These are phyloP conservation scores for Sycophila texana DNA, from an alignment of 2,888 invertebrate genomes.

Conservation along the genomic window DNA sequence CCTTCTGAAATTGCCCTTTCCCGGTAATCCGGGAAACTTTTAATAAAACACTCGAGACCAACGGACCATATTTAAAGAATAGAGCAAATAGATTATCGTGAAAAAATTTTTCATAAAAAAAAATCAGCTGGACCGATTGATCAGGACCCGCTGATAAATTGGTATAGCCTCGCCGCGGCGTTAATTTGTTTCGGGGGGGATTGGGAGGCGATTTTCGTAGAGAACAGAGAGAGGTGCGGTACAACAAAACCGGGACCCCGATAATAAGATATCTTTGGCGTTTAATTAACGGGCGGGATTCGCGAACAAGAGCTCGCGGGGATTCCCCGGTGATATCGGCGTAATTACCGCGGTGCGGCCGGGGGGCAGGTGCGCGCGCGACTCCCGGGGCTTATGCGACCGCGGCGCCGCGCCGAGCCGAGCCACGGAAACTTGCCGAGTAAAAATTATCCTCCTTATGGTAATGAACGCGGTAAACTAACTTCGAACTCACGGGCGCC, in stretches of 20 bases:
- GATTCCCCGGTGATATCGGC: constrained; percentile 46
- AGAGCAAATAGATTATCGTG: no score
- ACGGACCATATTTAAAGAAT: no score
- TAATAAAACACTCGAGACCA: no score
- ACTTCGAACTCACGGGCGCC: constrained; percentile 34
- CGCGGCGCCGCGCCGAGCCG: constrained; percentile 7
- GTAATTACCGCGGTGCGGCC: constrained; percentile 53
- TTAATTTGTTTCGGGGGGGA: not conserved
- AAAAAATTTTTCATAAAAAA: no score
- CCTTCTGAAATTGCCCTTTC: no score
- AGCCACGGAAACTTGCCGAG: constrained; percentile 56
- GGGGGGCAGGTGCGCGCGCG: constrained; percentile 50
- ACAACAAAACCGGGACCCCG: not conserved
- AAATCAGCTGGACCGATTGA: not conserved
- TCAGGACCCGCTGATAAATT: not conserved
- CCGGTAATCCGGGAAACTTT: no score
- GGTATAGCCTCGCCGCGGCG: not conserved
- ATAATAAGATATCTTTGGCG: constrained; percentile 52
- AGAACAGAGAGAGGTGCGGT: constrained; percentile 27
- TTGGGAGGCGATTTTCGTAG: constrained; percentile 18
- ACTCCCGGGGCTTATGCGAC: constrained; percentile 53
- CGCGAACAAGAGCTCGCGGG: constrained; percentile 47
- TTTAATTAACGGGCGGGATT: constrained; percentile 57
- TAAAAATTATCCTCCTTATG: constrained; percentile 61
- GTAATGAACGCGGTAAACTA: constrained; percentile 53